Evolutionary conservation across 1,140 invertebrate genomes (phyloP), one percentile per base, ranked within the genome.

Genomic region (Calliopsis andreniformis): DNA sequence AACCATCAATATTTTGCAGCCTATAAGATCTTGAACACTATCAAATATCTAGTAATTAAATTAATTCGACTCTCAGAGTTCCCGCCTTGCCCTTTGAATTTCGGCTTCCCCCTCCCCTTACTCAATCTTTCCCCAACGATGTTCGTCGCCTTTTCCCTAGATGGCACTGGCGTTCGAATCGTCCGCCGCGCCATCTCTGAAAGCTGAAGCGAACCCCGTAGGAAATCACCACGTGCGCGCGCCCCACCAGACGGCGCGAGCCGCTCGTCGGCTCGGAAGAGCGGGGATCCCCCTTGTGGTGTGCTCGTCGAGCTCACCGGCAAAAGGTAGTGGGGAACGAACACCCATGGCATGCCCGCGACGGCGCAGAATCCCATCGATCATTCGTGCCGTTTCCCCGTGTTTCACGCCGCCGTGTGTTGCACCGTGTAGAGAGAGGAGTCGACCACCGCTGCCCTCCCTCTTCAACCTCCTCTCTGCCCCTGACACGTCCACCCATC

Each of bases 321-420:
- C 23, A 62, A 59, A 55, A 67, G 68, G 62, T 77, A 78, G 79
- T 80, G 87, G 89, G 83, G 82, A 79, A 43, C 51, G 70, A 66
- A 80, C 78, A 81, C 64, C 82, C 80, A 80, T 71, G 80, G 81
- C 78, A 84, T 87, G 88, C 87, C 84, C 70, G 78, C 82, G 79
- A 91, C 87, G 80, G 91, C 91, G 91, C 91, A 91, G 91, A 91
- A 91, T 91, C 91, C 89, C 91, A 92, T 92, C 91, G 91, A 92
- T 92, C 91, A 92, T 92, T 90, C 86, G 73, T 81, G 76, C 84
- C 87, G 88, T 91, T 90, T 89, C 84, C 79, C 88, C 86, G 86
- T 89, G 90, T 87, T 91, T 88, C 87, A 88, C 85, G 87, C 87
- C 87, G 87, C 84, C 85, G 87, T 90, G 89, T 90, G 88, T 90